Evolutionary conservation across 2,797 vertebrate genomes (phyloP), one percentile per base, ranked within the genome.

Genomic region (Odontamblyopus rebecca): DNA sequence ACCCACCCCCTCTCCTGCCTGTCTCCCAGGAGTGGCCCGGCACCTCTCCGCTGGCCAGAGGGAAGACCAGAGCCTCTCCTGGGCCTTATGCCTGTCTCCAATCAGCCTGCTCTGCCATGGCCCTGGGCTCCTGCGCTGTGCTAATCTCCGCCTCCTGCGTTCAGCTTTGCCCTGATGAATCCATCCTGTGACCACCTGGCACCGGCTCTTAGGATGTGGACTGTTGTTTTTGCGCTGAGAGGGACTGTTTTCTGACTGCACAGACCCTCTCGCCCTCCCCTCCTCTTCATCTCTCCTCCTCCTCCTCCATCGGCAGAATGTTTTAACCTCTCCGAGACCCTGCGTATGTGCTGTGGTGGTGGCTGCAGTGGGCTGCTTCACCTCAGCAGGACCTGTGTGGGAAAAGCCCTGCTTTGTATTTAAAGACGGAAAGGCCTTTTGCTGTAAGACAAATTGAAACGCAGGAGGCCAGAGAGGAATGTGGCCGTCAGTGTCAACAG

Each of bases 361-460:
- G 90, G 91, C 91, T 90, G 89, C 84, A 89, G 90, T 87, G 83
- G 88, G 88, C 89, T 88, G 90, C 82, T 91, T 89, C 89, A 91
- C 89, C 92, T 90, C 88, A 77, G 79, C 80, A 75, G 89, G 90
- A 93, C 91, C 89, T 91, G 90, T 89, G 90, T 92, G 89, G 91
- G 90, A 89, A 92, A 87, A 89, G 82, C 86, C 86, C 88, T 86
- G 87, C 87, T 84, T 86, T 80, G 82, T 92, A 92, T 92, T 92
- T 92, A 92, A 91, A 91, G 91, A 90, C 83, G 88, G 89, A 91
- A 89, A 84, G 87, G 89, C 82, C 89, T 89, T 87, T 92, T 72
- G 90, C 92, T 91, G 88, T 88, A 86, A 93, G 92, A 93, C 89
- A 92, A 92, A 92, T 91, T 93, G 91, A 89, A 92, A 89, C 82